phyloP scores from a whole-genome alignment of 2,888 invertebrate species.

The Caenorhabditis macrosperma region DNA sequence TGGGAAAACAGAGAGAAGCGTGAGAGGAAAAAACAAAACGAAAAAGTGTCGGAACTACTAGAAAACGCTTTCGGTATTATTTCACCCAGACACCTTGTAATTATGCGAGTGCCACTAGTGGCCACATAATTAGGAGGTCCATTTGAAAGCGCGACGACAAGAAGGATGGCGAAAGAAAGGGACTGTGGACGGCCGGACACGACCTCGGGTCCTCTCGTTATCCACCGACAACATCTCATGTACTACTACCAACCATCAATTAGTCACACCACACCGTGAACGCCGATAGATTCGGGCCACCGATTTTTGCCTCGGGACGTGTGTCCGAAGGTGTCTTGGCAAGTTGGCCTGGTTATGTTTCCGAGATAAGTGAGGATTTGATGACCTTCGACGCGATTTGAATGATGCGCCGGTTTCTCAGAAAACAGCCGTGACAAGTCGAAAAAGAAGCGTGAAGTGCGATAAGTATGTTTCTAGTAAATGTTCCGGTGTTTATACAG shows the following conservation, averaged over 20 bases:
- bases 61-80: not conserved
- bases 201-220: slow-evolving; percentile 55
- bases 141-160: slow-evolving; percentile 20
- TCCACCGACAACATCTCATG: slow-evolving; percentile 60
- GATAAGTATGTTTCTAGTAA: not conserved
- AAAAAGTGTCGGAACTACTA: slow-evolving; percentile 11
- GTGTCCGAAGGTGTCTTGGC: slow-evolving; percentile 16
- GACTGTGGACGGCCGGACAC: slow-evolving; percentile 47
- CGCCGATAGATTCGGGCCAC: slow-evolving; percentile 55
- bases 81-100: slow-evolving; percentile 25
- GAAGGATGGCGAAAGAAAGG: slow-evolving; percentile 13
- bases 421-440: slow-evolving; percentile 2
- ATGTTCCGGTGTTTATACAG: slow-evolving; percentile 36
- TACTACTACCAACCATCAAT: slow-evolving; percentile 63
- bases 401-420: not conserved
- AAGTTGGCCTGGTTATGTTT: slow-evolving; percentile 53
- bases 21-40: not conserved
- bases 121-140: slow-evolving; percentile 45
- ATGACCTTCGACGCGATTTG: slow-evolving; percentile 35
- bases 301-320: slow-evolving; percentile 33
- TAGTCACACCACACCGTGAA: slow-evolving; percentile 63
- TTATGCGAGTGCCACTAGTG: slow-evolving; percentile 22
- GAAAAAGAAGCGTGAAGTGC: not conserved
- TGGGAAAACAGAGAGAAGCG: not conserved
- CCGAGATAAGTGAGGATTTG: slow-evolving; percentile 50